Conservation (phyloP, 1,140 invertebrate genomes). For the Drosophila chauvacae region DNA sequence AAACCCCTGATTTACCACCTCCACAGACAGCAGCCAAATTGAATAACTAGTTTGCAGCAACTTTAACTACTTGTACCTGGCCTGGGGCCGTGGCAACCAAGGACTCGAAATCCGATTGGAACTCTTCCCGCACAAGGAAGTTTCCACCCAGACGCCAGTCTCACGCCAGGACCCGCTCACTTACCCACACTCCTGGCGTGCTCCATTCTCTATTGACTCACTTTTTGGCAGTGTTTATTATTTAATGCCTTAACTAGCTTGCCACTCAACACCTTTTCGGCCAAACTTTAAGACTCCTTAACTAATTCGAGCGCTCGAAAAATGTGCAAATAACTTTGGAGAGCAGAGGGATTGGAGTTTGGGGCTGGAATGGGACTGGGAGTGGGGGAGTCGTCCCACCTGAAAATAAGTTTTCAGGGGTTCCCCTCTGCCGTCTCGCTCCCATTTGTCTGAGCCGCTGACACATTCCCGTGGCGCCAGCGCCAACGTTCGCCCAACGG, state of each 20-base stretch:
- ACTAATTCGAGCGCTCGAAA: slow-evolving; percentile 68
- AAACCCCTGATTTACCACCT: neutral
- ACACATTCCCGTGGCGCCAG: slow-evolving; percentile 68
- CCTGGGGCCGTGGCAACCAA: slow-evolving; percentile 4
- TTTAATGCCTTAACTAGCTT: slow-evolving; percentile 70
- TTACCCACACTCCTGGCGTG: neutral
- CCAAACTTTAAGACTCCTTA: slow-evolving; percentile 63
- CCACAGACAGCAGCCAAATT: slow-evolving; percentile 8
- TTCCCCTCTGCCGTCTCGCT: neutral
- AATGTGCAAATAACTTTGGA: slow-evolving; percentile 68
- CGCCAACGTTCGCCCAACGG: slow-evolving; percentile 42
- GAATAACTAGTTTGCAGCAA: slow-evolving; percentile 24
- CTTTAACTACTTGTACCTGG: slow-evolving; percentile 30
- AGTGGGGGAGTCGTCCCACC: slow-evolving; percentile 2
- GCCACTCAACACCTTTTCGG: slow-evolving; percentile 59
- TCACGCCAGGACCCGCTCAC: neutral
- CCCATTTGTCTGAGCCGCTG: slow-evolving; percentile 67
- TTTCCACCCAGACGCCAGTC: slow-evolving; percentile 1
- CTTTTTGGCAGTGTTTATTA: slow-evolving; percentile 62
- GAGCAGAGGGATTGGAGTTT: neutral
- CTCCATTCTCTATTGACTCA: slow-evolving; percentile 40
- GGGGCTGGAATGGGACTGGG: neutral
- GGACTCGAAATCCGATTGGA: slow-evolving; percentile 25
- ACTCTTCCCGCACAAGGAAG: slow-evolving; percentile 13
- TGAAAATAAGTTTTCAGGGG: slow-evolving; percentile 47